phyloP scores from a whole-genome alignment of 2,113 vertebrate species.

The Passer montanus region DNA sequence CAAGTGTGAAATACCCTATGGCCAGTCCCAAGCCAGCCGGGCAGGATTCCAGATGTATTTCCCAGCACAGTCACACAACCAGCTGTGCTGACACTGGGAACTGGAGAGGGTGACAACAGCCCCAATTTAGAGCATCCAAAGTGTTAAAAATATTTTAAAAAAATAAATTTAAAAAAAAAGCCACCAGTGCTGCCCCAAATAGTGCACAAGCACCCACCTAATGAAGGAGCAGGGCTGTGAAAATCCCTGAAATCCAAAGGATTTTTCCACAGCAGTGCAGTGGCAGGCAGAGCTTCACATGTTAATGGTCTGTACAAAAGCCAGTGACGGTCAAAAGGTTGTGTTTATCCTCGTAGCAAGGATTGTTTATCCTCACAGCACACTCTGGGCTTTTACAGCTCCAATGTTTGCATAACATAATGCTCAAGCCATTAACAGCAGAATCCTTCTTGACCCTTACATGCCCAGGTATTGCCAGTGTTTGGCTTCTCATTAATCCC shows the following conservation, averaged over 20 bases:
- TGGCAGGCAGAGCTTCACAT: background rate
- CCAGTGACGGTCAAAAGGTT: background rate
- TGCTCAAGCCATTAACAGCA: background rate
- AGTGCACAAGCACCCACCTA: rapidly evolving
- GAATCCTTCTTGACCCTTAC: background rate
- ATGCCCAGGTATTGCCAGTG: background rate
- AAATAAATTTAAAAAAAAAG: background rate
- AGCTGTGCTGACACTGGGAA: background rate
- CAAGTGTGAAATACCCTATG: background rate
- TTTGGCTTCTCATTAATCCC: background rate
- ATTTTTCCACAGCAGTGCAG: background rate
- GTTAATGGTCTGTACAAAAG: background rate
- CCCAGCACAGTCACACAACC: background rate
- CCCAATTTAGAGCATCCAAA: background rate
- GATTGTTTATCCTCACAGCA: constrained; percentile 9
- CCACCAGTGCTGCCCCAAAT: background rate
- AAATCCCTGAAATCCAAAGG: background rate
- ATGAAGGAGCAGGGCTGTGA: rapidly evolving
- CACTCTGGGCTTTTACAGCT: background rate
- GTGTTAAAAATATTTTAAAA: background rate
- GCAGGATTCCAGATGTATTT: background rate
- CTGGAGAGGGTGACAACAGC: background rate
- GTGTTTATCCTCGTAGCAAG: constrained; percentile 6
- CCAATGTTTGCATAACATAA: background rate
- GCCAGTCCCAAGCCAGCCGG: background rate